Evolutionary conservation across 2,113 vertebrate species (phyloP), one percentile per base, ranked within the genome.

Genomic region (Alethe castanea): DNA sequence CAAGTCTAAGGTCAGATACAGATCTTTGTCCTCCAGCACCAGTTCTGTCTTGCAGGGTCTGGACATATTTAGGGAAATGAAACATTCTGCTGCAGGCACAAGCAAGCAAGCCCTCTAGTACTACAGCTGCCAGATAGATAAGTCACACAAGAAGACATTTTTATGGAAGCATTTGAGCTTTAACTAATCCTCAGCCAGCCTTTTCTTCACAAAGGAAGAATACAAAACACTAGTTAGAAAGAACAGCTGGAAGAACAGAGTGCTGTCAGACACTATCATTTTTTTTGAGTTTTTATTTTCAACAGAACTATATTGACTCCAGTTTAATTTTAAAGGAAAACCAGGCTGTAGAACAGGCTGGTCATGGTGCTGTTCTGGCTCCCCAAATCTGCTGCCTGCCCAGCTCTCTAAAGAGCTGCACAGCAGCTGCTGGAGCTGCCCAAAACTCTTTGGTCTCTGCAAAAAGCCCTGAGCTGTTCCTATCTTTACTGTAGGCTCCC

Each of bases 131-230:
- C 78, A 94, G 45, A 70, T 36, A 90, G 52, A 86, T 60, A 74
- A 93, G 67, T 31, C 53, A 95, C 53, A 81, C 22, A 71, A 80
- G 65, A 84, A 3, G 36, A 87, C 19, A 48, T 67, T 86, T 91
- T 72, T 74, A 81, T 64, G 64, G 53, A 95, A 90, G 65, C 29
- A 86, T 48, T 92, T 84, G 53, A 83, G 61, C 62, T 94, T 84
- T 81, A 84, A 71, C 56, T 86, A 96, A 86, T 78, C 57, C 28
- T 38, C 35, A 90, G 79, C 14, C 47, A 66, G 47, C 31, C 67
- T 93, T 94, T 90, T 86, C 59, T 82, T 80, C 48, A 60, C n/a
- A 81, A 73, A 83, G 33, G 52, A 90, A 83, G 61, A 92, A 81
- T 33, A 84, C 8, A 62, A 54, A 60, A 77, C 53, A 33, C 24